These are phyloP conservation scores for Papilio polyxenes DNA, from an alignment of 1,140 invertebrate genomes.

Conservation along the genomic window DNA sequence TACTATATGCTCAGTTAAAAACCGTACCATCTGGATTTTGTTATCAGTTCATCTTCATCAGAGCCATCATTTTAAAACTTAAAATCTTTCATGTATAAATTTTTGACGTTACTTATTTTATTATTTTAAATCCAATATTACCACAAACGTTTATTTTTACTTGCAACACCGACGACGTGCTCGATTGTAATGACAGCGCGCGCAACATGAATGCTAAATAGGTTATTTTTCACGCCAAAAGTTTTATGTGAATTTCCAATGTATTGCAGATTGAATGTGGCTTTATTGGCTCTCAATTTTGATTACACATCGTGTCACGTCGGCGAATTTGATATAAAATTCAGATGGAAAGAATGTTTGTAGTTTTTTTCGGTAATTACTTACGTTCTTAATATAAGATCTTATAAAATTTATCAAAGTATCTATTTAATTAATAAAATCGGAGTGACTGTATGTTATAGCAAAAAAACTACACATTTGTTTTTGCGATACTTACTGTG, in stretches of 20 bases:
- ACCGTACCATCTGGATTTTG: too few species aligned
- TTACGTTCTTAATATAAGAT: too few species aligned
- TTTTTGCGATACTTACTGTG: too few species aligned
- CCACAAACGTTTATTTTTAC: constrained; percentile 47
- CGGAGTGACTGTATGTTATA: too few species aligned
- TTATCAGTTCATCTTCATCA: too few species aligned
- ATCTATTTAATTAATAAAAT: too few species aligned
- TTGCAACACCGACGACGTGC: constrained; percentile 54
- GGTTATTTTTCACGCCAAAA: constrained; percentile 48
- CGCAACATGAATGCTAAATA: constrained; percentile 59
- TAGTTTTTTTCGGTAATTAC: neutral
- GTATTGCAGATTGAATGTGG: constrained; percentile 50
- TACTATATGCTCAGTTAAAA: too few species aligned
- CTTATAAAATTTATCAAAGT: too few species aligned
- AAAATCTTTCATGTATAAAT: too few species aligned
- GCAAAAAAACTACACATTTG: too few species aligned
- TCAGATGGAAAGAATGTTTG: neutral
- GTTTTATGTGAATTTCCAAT: constrained; percentile 43
- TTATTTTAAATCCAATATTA: constrained; percentile 42
- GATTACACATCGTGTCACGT: constrained; percentile 25
- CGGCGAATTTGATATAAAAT: constrained; percentile 6
- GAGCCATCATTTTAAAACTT: too few species aligned
- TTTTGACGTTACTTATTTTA: neutral
- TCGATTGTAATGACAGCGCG: constrained; percentile 42
- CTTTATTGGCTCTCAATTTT: constrained; percentile 57